Base-by-base conservation (phyloP, 2,888 invertebrate species). In the Pristionchus entomophagus region DNA sequence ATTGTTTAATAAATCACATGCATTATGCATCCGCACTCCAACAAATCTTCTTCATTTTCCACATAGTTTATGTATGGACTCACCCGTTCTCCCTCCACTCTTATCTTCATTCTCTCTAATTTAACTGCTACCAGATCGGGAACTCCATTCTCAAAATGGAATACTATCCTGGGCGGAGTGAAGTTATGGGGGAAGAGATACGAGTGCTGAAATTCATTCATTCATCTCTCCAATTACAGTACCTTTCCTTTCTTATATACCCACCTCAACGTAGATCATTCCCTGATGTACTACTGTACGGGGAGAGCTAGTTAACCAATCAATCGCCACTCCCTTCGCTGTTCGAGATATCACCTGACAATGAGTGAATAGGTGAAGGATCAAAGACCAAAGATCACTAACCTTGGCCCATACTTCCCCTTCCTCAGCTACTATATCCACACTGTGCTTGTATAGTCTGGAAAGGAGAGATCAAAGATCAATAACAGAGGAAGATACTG, bases 91-190 rank as follows among this genome's bases (percentile, higher is more conserved):
- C 90, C 90, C 29, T 86, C 53, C 1, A 91, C 90, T 56, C 29
- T 49, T 8, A 91, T 77, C 29, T 89, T 88, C 82, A 88, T 87
- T 17, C 86, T 59, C n/a, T 81, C 84, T 62, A 91, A 51, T 65
- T 88, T 89, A 5, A 83, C 84, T 10, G 89, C 89, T 84, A 91
- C 88, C 45, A 87, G 85, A 35, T 88, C 86, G 19, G 89, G 88
- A 19, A 90, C 87, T 22, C 91, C 91, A 14, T 88, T 84, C 17
- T 84, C 87, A 81, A 91, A 91, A 26, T 85, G 73, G 86, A 91
- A 90, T 32, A 86, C 73, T 14, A 89, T 69, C 38, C 45, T 29
- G 4, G 90, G 90, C 0, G 86, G 80, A 51, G 17, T 59, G 84
- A 86, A 90, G 77, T 86, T 65, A 32, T 56, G 87, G 73, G 88